Percentiles rank a stretch among this genome's conserved stretches.
These are phyloP conservation scores for Microhierax caerulescens DNA, from an alignment of 2,797 vertebrate species.

Conservation along the genomic window DNA sequence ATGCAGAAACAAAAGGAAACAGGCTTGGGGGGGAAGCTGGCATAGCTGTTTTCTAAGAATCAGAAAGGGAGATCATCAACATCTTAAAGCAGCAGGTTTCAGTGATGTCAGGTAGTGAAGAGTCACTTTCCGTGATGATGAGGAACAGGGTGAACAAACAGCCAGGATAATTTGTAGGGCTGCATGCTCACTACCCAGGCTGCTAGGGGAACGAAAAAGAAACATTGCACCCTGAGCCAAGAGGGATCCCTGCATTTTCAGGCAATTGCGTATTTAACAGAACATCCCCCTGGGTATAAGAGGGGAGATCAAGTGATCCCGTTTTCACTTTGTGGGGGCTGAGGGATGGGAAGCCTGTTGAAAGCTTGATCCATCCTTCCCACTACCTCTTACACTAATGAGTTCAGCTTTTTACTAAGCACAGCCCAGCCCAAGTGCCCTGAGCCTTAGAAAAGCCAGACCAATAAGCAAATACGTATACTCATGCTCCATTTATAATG, in stretches of 20 bases:
- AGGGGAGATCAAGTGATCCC: background rate
- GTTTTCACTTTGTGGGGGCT: background rate
- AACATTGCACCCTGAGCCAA: background rate
- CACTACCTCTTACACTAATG: rapidly evolving
- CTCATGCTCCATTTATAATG: background rate
- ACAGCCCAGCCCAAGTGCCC: background rate
- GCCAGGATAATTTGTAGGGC: background rate
- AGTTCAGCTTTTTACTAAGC: background rate
- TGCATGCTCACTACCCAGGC: background rate
- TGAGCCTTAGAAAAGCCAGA: background rate
- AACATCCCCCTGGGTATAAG: background rate
- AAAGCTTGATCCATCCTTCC: background rate
- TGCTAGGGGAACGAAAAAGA: background rate
- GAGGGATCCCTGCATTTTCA: background rate
- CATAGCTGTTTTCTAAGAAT: background rate
- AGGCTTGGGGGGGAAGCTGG: rapidly evolving
- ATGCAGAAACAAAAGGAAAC: background rate
- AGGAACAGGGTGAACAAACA: background rate
- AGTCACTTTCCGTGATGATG: background rate
- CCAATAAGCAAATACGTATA: background rate
- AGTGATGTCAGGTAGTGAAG: background rate
- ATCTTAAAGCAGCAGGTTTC: background rate
- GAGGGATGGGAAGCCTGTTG: background rate
- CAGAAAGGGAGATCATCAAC: background rate
- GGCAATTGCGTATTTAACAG: background rate